Conservation (phyloP, 2,888 invertebrate species). For the Lithophane semibrunnea region DNA sequence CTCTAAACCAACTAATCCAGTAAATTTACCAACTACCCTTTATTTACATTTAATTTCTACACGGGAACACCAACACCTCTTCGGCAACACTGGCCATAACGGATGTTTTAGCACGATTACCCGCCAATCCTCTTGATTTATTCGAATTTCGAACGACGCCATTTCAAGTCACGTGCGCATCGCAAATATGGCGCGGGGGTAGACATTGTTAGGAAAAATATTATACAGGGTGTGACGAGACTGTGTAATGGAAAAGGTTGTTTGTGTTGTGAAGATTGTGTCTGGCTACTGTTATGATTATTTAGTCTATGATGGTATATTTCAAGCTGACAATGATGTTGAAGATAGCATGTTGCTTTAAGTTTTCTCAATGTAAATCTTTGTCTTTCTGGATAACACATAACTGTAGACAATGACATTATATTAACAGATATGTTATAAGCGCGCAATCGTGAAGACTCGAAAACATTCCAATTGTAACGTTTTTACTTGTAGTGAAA, state of each 20-base stretch:
- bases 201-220: slow-evolving; percentile 60
- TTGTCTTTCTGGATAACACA: no score
- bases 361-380: no score
- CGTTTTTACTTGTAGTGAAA: no score
- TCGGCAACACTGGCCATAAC: slow-evolving; percentile 63
- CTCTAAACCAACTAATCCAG: slow-evolving; percentile 28
- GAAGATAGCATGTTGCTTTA: background rate
- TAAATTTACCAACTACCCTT: slow-evolving; percentile 25
- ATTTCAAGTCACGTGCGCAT: slow-evolving; percentile 85
- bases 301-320: background rate
- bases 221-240: slow-evolving; percentile 69
- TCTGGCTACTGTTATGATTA: slow-evolving; percentile 25
- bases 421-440: no score
- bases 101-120: slow-evolving; percentile 83
- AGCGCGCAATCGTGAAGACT: no score
- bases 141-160: slow-evolving; percentile 85
- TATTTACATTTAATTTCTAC: slow-evolving; percentile 72
- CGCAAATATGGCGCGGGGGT: slow-evolving; percentile 77
- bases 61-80: slow-evolving; percentile 44
- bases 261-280: slow-evolving; percentile 7
- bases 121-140: slow-evolving; percentile 88
- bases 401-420: no score
- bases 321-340: background rate
- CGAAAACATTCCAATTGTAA: no score
- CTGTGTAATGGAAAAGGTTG: slow-evolving; percentile 30